These are phyloP conservation scores for Polyodon spathula DNA, from an alignment of 2,113 vertebrate species.

Conservation along the genomic window DNA sequence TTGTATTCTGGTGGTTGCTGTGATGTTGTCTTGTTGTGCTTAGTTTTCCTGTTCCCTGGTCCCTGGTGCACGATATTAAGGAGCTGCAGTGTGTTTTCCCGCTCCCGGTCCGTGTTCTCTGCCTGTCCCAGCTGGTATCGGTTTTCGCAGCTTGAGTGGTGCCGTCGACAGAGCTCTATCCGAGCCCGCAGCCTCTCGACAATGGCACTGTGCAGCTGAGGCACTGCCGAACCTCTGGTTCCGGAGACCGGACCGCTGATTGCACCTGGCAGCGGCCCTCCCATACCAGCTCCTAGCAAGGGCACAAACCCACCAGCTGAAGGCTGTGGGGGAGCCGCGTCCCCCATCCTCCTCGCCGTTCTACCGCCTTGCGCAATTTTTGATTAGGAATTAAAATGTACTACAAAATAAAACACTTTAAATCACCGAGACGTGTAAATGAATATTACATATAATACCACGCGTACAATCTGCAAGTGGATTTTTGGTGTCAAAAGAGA, in stretches of 20 bases:
- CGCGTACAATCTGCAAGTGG: too few species aligned
- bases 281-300: slow-evolving; percentile 56
- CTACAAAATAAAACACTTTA: neutral
- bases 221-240: slow-evolving; percentile 64
- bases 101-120: slow-evolving; percentile 77
- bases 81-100: slow-evolving; percentile 81
- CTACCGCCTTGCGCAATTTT: slow-evolving; percentile 9
- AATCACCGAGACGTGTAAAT: neutral
- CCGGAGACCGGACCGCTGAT: slow-evolving; percentile 46
- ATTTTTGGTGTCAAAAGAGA: too few species aligned
- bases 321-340: slow-evolving; percentile 77
- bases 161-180: slow-evolving; percentile 82
- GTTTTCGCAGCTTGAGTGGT: slow-evolving; percentile 86
- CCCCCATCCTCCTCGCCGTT: slow-evolving; percentile 64
- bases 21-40: slow-evolving; percentile 57
- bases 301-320: slow-evolving; percentile 55
- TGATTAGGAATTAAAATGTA: slow-evolving; percentile 7
- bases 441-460: neutral
- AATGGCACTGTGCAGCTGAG: slow-evolving; percentile 82
- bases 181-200: slow-evolving; percentile 87
- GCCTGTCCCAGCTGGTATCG: slow-evolving; percentile 79
- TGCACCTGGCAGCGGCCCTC: slow-evolving; percentile 55
- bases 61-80: slow-evolving; percentile 83
- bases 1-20: slow-evolving; percentile 50
- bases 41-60: slow-evolving; percentile 63